Base-by-base conservation (phyloP, 2,888 invertebrate genomes). In the Eupelmus urozonus region DNA sequence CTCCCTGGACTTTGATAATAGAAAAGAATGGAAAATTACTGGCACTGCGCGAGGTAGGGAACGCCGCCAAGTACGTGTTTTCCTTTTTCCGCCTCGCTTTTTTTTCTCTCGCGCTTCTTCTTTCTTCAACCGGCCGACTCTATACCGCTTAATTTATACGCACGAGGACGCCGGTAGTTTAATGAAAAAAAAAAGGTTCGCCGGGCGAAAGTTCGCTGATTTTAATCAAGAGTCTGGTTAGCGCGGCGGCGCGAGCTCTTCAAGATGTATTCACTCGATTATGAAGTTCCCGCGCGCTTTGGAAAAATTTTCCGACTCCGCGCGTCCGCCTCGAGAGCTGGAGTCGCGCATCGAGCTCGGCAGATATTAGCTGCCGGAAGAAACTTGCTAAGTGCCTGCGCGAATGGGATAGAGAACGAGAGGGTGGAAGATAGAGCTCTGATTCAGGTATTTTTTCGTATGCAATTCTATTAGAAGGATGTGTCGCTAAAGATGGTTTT, bases 241-340 rank as follows among this genome's bases (percentile, higher is more conserved):
- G n/a, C n/a, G n/a, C n/a, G n/a, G n/a, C n/a, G n/a, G n/a, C n/a
- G 2, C 11, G 29, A 25, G n/a, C n/a, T 4, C n/a, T 4, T n/a
- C 27, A 25, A 69, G 67, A 69, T 42, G 67, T 69, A 69, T 69
- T 69, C 57, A 23, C 67, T 40, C 23, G 67, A 69, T 57, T 69
- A 69, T 69, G 42, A 57, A 69, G 67, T 67, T 67, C 9, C 40
- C 34, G n/a, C 67, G 55, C 34, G n/a, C 67, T 40, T 67, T 67
- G 25, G 25, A 57, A 57, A 69, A 69, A 69, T 69, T 57, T 69
- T 69, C 25, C 55, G 42, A 7, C 42, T 69, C 67, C 67, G 23
- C 18, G 42, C 29, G 40, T 23, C 20, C 34, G 34, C 9, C 34
- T 3, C 9, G 5, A 9, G 3, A 5, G 34, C 9, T 9, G 34